These are phyloP conservation scores for Rhea pennata DNA, from an alignment of 2,113 vertebrate species.

Conservation along the genomic window DNA sequence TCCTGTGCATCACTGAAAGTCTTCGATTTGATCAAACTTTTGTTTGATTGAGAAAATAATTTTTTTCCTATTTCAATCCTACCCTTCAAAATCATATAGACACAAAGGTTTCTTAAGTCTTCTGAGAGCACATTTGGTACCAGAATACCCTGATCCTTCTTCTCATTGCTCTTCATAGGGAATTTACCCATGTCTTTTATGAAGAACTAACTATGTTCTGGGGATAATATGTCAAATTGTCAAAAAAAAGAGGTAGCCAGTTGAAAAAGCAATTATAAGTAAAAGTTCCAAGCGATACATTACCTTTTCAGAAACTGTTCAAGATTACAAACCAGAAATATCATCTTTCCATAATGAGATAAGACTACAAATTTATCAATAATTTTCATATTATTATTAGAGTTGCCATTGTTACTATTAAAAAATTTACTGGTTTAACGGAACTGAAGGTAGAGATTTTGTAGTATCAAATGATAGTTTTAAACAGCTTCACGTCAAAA, in stretches of 20 bases:
- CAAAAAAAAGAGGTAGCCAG: not conserved
- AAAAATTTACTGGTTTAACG: not conserved
- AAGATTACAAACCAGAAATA: not conserved
- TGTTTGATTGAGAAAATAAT: not conserved
- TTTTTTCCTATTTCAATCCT: not conserved
- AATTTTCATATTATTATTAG: not conserved
- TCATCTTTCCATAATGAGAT: not conserved
- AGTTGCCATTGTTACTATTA: not conserved
- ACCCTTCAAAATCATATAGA: not conserved
- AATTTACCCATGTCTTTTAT: not conserved
- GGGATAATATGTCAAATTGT: not conserved
- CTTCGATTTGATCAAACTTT: not conserved
- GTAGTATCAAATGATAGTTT: not conserved
- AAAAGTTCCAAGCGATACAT: not conserved
- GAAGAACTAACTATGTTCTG: not conserved
- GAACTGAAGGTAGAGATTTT: not conserved
- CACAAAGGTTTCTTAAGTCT: not conserved
- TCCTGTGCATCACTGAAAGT: not conserved
- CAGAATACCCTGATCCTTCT: not conserved
- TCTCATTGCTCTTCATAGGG: not conserved
- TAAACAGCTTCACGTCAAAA: not conserved
- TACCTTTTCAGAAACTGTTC: not conserved
- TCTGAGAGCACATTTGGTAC: not conserved
- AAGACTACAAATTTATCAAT: not conserved
- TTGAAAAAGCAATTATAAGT: not conserved